Evolutionary conservation across 2,113 vertebrate species (phyloP).

Genomic region (Embiotoca jacksoni): DNA sequence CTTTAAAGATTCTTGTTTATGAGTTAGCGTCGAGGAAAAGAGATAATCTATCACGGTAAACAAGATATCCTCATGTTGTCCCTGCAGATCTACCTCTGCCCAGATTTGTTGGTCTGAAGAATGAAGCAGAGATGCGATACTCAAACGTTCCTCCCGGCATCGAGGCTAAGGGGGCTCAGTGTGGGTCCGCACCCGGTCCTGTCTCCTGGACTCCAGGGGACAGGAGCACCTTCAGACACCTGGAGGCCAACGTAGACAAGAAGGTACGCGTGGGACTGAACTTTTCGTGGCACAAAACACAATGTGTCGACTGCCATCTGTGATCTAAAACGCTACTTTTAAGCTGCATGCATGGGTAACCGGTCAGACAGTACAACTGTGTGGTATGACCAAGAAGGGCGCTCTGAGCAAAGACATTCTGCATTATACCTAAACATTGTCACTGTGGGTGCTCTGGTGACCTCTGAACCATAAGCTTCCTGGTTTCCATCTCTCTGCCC

Average conservation of each 20-base stretch:
- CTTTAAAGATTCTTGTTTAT: too few relatives aligned
- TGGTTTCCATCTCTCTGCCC: too few relatives aligned
- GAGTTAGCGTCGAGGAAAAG: too few relatives aligned
- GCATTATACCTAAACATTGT: too few relatives aligned
- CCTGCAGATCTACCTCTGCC: conserved; percentile 91
- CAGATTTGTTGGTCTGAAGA: conserved; percentile 89
- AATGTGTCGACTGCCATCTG: background rate
- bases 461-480: too few relatives aligned
- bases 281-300: background rate
- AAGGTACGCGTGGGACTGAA: conserved; percentile 81
- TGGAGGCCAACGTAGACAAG: conserved; percentile 83
- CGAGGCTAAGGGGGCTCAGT: conserved; percentile 83
- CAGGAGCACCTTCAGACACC: conserved; percentile 85
- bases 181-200: conserved; percentile 9
- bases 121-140: conserved; percentile 85
- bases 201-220: conserved; percentile 81
- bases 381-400: too few relatives aligned
- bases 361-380: background rate
- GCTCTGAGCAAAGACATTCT: too few relatives aligned
- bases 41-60: background rate
- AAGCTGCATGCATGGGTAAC: background rate
- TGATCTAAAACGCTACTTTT: background rate
- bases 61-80: background rate
- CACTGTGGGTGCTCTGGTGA: too few relatives aligned
- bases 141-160: conserved; percentile 64